phyloP scores from a whole-genome alignment of 2,888 invertebrate species.

The Strigamia maritima region DNA sequence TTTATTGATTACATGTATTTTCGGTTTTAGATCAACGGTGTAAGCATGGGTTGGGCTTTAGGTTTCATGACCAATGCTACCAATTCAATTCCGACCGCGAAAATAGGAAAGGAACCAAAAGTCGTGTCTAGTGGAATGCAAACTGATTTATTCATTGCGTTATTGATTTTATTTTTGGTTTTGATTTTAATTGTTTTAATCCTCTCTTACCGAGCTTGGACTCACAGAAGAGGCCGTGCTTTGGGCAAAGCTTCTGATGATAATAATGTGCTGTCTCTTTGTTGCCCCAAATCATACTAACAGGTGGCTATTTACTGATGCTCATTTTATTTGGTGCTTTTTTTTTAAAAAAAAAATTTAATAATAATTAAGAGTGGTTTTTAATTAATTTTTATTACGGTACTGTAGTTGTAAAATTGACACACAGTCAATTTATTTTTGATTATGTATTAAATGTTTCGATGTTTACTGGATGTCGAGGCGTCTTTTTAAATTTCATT shows the following conservation, averaged over 20 bases:
- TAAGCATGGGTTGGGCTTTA: conserved; percentile 55
- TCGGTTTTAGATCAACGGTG: conserved; percentile 39
- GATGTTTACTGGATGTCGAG: too few species aligned
- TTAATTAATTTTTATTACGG: not conserved
- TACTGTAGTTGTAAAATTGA: too few species aligned
- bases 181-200: not conserved
- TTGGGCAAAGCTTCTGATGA: not conserved
- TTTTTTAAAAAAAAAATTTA: not conserved
- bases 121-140: conserved; percentile 52
- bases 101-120: conserved; percentile 40
- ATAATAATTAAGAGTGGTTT: not conserved
- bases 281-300: not conserved
- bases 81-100: conserved; percentile 50
- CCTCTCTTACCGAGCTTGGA: not conserved
- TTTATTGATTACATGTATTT: not conserved
- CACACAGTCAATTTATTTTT: too few species aligned
- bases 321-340: not conserved
- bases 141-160: not conserved
- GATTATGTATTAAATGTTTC: too few species aligned
- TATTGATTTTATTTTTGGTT: conserved; percentile 9
- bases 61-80: conserved; percentile 56
- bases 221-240: not conserved
- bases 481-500: not conserved
- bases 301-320: not conserved
- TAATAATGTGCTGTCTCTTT: not conserved